Evolutionary conservation across 2,888 invertebrate species (phyloP).

Genomic region (Hartigia nigra): DNA sequence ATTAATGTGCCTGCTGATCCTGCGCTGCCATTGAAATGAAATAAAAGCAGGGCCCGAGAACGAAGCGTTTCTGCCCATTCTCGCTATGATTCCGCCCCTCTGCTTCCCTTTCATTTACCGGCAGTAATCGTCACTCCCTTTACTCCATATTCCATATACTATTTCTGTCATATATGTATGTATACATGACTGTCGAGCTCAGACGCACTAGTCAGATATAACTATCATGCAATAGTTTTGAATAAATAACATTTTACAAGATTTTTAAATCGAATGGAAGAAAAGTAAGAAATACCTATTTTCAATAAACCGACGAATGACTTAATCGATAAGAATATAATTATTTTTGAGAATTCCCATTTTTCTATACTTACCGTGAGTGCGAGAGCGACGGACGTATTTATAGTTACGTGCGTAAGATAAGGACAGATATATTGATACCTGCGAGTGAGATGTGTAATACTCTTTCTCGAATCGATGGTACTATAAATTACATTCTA

Average conservation of each 20-base stretch:
- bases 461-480: neutral
- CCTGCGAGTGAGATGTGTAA: neutral
- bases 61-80: conserved; percentile 49
- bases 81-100: conserved; percentile 39
- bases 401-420: neutral
- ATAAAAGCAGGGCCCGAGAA: conserved; percentile 59
- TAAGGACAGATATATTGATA: neutral
- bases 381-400: neutral
- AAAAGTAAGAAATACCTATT: neutral
- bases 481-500: neutral
- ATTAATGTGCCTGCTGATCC: conserved; percentile 65
- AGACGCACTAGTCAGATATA: neutral
- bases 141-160: neutral
- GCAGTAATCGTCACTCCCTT: conserved; percentile 45
- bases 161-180: neutral
- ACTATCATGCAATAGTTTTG: neutral
- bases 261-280: neutral
- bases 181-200: neutral
- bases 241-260: neutral
- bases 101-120: conserved; percentile 62
- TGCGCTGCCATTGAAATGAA: conserved; percentile 63
- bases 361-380: neutral
- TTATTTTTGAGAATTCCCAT: neutral
- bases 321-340: neutral
- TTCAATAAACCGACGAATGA: neutral